Evolutionary conservation across 2,888 invertebrate genomes (phyloP).

Genomic region (Apamea epomidion): DNA sequence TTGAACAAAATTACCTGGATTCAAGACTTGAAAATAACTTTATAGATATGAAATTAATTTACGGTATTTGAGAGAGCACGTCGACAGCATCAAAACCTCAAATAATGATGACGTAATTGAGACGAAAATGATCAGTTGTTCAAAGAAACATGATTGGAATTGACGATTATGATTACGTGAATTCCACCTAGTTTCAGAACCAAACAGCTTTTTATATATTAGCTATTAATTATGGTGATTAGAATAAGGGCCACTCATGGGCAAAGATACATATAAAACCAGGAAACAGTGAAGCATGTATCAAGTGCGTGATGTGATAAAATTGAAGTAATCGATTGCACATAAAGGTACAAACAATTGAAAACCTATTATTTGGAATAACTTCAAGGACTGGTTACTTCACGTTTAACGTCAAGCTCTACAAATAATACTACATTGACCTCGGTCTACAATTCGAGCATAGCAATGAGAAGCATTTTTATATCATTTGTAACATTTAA

Average conservation of each 20-base stretch:
- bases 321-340: not conserved
- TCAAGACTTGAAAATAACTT: slow-evolving; percentile 48
- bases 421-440: slow-evolving; percentile 45
- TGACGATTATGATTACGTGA: not conserved
- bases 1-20: slow-evolving; percentile 57
- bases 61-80: slow-evolving; percentile 15
- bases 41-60: slow-evolving; percentile 44
- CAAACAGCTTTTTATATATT: not conserved
- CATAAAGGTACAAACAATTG: slow-evolving; percentile 14
- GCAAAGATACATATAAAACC: not conserved
- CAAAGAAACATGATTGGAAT: not conserved
- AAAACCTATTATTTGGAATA: slow-evolving; percentile 30
- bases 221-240: not conserved
- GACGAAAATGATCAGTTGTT: not conserved
- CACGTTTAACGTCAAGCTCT: slow-evolving; percentile 37
- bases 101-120: not conserved
- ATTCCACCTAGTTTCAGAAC: not conserved
- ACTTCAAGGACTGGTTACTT: slow-evolving; percentile 53
- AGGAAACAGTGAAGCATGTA: slow-evolving; percentile 19
- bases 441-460: slow-evolving; percentile 57
- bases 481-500: slow-evolving; percentile 10
- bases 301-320: slow-evolving; percentile 14
- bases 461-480: slow-evolving; percentile 45
- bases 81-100: not conserved
- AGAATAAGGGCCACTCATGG: not conserved